Evolutionary conservation across 2,113 vertebrate genomes (phyloP).

Genomic region (Protobothrops mucrosquamatus): DNA sequence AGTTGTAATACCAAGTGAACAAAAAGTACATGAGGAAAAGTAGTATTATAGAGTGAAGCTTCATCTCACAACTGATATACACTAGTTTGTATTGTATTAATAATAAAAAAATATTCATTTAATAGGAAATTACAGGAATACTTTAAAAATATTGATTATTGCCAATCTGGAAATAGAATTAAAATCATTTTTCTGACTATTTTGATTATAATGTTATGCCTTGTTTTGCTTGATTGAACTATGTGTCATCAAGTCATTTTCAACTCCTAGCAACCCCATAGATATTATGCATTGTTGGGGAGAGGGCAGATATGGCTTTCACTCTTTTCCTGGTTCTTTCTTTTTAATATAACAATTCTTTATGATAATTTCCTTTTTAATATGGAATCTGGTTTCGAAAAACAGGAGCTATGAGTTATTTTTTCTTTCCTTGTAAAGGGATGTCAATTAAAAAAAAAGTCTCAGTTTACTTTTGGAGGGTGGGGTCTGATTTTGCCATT

Average conservation of each 20-base stretch:
- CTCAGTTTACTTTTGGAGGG: not conserved
- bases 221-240: not conserved
- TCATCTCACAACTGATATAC: not conserved
- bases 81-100: not conserved
- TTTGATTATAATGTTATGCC: not conserved
- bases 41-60: not conserved
- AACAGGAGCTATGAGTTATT: not conserved
- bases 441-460: not conserved
- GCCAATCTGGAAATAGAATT: not conserved
- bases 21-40: not conserved
- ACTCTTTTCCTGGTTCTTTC: not conserved
- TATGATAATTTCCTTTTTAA: not conserved
- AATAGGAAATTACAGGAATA: not conserved
- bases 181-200: not conserved
- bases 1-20: not conserved
- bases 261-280: not conserved
- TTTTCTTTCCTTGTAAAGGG: not conserved
- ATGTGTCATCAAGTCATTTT: not conserved
- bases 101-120: not conserved
- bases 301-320: not conserved
- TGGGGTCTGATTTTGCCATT: not conserved
- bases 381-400: not conserved
- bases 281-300: not conserved
- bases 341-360: not conserved
- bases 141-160: not conserved